These are phyloP conservation scores for Diplazon laetatorius DNA, from an alignment of 2,888 invertebrate genomes.

Conservation along the genomic window DNA sequence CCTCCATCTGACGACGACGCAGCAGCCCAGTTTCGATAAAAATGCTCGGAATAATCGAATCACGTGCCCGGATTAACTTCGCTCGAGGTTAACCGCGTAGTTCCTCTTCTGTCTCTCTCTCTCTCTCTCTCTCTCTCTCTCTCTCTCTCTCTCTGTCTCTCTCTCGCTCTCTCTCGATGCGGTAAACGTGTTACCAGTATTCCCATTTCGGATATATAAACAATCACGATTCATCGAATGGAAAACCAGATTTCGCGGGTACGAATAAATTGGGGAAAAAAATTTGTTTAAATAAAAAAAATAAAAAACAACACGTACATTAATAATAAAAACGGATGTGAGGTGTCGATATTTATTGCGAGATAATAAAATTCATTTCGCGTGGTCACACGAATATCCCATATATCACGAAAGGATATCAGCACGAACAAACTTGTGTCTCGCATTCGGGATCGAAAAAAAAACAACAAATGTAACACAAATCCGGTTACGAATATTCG, in stretches of 20 bases:
- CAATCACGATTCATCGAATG: conserved; percentile 64
- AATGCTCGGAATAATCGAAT: conserved; percentile 59
- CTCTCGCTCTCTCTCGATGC: conserved; percentile 18
- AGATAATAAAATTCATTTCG: conserved; percentile 20
- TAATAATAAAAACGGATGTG: conserved; percentile 16
- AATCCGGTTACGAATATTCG: conserved; percentile 25
- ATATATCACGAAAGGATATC: conserved; percentile 18
- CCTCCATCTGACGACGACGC: conserved; percentile 36
- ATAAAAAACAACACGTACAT: not conserved
- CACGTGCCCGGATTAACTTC: conserved; percentile 63
- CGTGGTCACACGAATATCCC: conserved; percentile 27
- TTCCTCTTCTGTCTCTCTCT: conserved; percentile 1
- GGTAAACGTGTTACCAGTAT: conserved; percentile 56
- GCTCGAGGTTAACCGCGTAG: conserved; percentile 47
- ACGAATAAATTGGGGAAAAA: conserved; percentile 42
- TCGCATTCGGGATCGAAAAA: not conserved
- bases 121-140: not conserved
- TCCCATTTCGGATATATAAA: conserved; percentile 59
- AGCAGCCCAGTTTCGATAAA: conserved; percentile 44
- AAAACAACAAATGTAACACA: conserved; percentile 30
- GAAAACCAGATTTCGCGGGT: conserved; percentile 56
- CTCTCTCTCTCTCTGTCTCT: not conserved
- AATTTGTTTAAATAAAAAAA: too few relatives aligned
- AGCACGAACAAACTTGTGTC: not conserved
- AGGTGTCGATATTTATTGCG: conserved; percentile 23